phyloP scores from a whole-genome alignment of 35 echinoderm and acorn worm species.

The Amphiura filiformis region DNA sequence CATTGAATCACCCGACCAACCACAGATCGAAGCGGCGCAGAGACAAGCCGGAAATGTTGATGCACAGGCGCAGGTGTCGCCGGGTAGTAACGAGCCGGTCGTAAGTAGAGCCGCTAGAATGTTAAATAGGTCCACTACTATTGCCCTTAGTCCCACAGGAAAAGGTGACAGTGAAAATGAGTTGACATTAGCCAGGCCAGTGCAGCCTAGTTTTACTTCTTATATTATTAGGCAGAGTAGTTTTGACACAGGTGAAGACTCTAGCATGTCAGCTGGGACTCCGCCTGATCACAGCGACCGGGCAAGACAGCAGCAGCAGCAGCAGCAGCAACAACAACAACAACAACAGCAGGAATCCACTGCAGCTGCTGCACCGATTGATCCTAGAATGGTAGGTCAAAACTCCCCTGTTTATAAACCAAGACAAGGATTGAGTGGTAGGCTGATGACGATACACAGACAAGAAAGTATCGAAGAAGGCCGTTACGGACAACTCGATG shows the following conservation, averaged over 20 bases:
- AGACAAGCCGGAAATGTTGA: not conserved
- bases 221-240: not conserved
- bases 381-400: not conserved
- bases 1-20: not conserved
- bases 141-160: not conserved
- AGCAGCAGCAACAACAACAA: too few species aligned
- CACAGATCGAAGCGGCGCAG: not conserved
- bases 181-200: not conserved
- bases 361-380: not conserved
- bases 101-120: not conserved
- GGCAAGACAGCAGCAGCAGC: not conserved
- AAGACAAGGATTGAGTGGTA: not conserved
- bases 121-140: slow-evolving; percentile 2
- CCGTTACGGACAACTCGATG: not conserved
- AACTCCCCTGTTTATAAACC: not conserved
- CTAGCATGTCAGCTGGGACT: not conserved
- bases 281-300: not conserved
- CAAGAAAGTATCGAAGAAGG: not conserved
- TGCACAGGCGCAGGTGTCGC: not conserved
- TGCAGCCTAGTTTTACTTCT: not conserved
- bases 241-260: not conserved
- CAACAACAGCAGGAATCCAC: not conserved
- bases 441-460: not conserved
- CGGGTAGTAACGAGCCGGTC: not conserved
- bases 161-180: not conserved